phyloP scores from a whole-genome alignment of 2,113 vertebrate genomes.

The Aplodontia rufa region DNA sequence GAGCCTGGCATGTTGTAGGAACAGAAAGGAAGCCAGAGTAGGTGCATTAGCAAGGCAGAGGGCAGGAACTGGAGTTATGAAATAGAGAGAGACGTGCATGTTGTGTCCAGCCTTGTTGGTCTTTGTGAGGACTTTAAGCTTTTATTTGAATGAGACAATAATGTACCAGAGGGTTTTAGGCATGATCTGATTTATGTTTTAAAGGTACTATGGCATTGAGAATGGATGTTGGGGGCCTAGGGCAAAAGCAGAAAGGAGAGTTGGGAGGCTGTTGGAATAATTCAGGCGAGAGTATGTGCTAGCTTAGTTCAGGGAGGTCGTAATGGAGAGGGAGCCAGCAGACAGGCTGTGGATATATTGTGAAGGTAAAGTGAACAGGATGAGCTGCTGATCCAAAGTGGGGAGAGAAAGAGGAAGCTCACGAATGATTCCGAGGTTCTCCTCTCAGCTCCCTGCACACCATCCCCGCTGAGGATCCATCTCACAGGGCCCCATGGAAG shows the following conservation, averaged over 20 bases:
- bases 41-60: neutral
- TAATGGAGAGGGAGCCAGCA: neutral
- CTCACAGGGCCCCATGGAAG: neutral
- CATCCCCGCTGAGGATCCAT: too few species aligned
- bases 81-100: neutral
- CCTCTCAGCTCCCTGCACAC: neutral
- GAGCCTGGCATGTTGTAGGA: neutral
- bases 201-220: neutral
- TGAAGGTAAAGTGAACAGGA: neutral
- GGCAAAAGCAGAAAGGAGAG: neutral
- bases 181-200: constrained; percentile 25
- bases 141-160: constrained; percentile 43
- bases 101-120: neutral
- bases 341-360: neutral
- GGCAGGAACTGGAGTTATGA: neutral
- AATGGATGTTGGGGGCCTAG: neutral
- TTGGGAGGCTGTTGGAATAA: neutral
- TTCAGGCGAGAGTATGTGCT: neutral
- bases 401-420: neutral
- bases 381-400: neutral
- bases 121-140: neutral
- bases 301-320: neutral
- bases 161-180: constrained; percentile 24
- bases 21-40: neutral
- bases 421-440: neutral